Conservation (phyloP, 2,113 vertebrate genomes). For the Lycocorax pyrrhopterus region DNA sequence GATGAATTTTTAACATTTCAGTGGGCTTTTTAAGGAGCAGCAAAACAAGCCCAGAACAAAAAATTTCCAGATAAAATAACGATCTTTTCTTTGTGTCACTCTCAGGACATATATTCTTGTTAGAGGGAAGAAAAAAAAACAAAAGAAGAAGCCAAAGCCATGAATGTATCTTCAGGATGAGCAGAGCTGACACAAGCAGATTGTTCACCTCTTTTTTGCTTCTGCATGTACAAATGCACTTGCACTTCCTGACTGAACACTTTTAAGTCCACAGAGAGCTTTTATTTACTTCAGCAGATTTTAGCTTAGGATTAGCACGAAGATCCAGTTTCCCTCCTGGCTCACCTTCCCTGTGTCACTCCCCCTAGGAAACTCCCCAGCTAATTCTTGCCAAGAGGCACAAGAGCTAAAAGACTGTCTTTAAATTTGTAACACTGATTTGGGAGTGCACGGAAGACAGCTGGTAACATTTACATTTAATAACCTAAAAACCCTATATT, state of each 20-base stretch:
- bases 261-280: neutral
- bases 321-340: neutral
- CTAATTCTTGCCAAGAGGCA: neutral
- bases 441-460: neutral
- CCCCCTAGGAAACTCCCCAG: neutral
- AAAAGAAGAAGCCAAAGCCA: neutral
- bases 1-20: neutral
- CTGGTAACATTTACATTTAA: neutral
- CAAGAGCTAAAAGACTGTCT: neutral
- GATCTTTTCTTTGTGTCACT: neutral
- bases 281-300: neutral
- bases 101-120: neutral
- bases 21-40: neutral
- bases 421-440: neutral
- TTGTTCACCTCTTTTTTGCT: neutral
- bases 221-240: neutral
- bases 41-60: neutral
- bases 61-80: neutral
- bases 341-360: neutral
- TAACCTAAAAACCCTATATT: neutral
- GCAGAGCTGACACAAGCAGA: conserved; percentile 27
- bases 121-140: neutral
- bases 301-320: neutral
- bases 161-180: neutral
- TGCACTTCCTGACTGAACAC: neutral